Base-by-base conservation (phyloP, 2,113 vertebrate genomes). In the Scartelaos histophorus region DNA sequence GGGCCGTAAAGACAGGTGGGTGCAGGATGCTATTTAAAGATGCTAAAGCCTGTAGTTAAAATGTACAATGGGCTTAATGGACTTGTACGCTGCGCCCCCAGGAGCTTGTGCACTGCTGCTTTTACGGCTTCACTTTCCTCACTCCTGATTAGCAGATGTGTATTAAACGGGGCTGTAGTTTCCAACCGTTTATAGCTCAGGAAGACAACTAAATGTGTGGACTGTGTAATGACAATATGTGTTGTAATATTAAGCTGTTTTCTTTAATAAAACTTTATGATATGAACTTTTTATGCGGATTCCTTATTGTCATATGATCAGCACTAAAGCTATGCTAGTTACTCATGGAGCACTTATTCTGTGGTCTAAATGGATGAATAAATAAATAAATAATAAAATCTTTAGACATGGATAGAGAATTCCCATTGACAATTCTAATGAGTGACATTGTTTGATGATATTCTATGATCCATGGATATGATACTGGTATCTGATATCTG, bases 151-250 rank as follows among this genome's bases (percentile, higher is more conserved):
- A 84, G 68, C 75, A 83, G 72, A 90, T 84, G 81, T 79, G 77
- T 81, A 83, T 89, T 86, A 91, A 80, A 86, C 75, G 66, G 66
- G 85, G 83, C 64, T 73, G 81, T 76, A 65, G 56, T 85, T 87
- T 77, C 80, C 58, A 73, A 70, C 16, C 24, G 22, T 85, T 90
- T 5, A 83, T 10, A 56, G 53, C 4, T n/a, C 53, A 21, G 53
- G 58, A 34, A 61, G 58, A 29, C 57, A 29, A 60, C 12, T 15
- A 7, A 56, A 29, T 24, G 13, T 34, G 2, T 61, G 24, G 7
- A 21, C 51, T 21, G 51, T 11, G 51, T 51, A 16, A 51, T 17
- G 4, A 54, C 10, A 24, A 58, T 10, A 24, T 58, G 53, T 21
- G 53, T 1, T 58, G 19, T 24, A 13, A 24, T 58, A 19, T n/a